Conservation (phyloP, 30 jellyfish, hydroid and myxozoan genomes). For the Mastigias papua region DNA sequence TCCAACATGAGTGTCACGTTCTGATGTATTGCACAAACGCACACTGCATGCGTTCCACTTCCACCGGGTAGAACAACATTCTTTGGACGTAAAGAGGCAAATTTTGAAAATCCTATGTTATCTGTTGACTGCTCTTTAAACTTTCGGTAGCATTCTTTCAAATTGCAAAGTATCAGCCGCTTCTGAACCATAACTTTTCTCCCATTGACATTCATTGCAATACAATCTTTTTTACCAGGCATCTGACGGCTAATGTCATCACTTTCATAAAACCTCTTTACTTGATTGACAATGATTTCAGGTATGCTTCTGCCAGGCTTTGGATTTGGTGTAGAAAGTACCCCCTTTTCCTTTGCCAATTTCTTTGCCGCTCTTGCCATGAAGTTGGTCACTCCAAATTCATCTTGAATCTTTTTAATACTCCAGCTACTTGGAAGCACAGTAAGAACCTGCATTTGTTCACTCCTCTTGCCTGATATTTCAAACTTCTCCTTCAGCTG, state of each 20-base stretch:
- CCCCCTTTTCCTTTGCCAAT: slow-evolving; percentile 39
- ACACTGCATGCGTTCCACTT: too few relatives aligned
- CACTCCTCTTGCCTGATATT: slow-evolving; percentile 42
- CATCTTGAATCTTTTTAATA: slow-evolving; percentile 24
- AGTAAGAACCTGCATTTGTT: slow-evolving; percentile 30
- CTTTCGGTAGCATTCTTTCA: too few relatives aligned
- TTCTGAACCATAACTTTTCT: slow-evolving; percentile 3
- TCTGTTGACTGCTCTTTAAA: too few relatives aligned
- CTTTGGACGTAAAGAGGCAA: too few relatives aligned
- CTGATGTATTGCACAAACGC: too few relatives aligned
- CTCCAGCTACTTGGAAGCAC: slow-evolving; percentile 40
- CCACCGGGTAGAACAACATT: too few relatives aligned
- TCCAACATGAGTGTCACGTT: too few relatives aligned
- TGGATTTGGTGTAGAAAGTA: slow-evolving; percentile 42
- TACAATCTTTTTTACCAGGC: slow-evolving; percentile 49
- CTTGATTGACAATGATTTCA: neutral
- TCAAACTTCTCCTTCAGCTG: slow-evolving; percentile 18
- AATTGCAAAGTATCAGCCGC: slow-evolving; percentile 19
- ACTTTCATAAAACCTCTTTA: slow-evolving; percentile 11
- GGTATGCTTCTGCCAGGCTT: slow-evolving; percentile 24
- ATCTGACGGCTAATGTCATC: slow-evolving; percentile 46
- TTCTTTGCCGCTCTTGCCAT: slow-evolving; percentile 48
- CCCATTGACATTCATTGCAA: slow-evolving; percentile 28
- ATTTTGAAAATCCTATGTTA: too few relatives aligned
- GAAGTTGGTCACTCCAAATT: slow-evolving; percentile 30